Base-by-base conservation (phyloP, 2,888 invertebrate genomes). In the Atherix ibis region DNA sequence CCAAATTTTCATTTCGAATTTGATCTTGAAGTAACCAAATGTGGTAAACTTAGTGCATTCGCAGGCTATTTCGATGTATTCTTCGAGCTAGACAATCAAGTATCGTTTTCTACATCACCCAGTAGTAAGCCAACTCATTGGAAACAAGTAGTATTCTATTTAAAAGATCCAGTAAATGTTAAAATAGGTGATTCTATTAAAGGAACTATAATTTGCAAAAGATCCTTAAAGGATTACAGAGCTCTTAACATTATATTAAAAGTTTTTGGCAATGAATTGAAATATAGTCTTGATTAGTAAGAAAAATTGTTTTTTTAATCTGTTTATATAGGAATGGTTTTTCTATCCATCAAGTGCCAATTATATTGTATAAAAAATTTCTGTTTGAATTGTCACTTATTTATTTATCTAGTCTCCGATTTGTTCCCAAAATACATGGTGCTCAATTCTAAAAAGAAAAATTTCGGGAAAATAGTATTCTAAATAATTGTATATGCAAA, bases 21-120 rank as follows among this genome's bases (percentile, higher is more conserved):
- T 53, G 64, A 66, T 41, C 58, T 89, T 18, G 66, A 59, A 19
- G 71, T 77, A 18, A 64, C 58, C 2, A 68, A 68, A 47, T 71
- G 75, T 47, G 80, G 82, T 12, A 57, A 63, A 18, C 51, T 95
- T 22, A 85, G 84, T 2, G 81, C 83, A 3, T 64, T 94, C 41
- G 79, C 82, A 36, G 92, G 91, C 5, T 94, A 85, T 62, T 95
- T 95, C 64, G 89, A 92, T 60, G 80, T 79, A 17, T 78, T 75
- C 52, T 91, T 92, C 52, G 76, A 79, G 43, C 53, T 79, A 37
- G 67, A 70, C 5, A 64, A 66, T 46, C 57, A 65, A 17, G 65
- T 78, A 4, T 55, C 56, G 39, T 73, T 84, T 48, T 71, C 75
- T 34, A 84, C 84, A 8, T 71, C 76, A 13, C 82, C 83, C 3